Base-by-base conservation (phyloP, 2,797 vertebrate genomes). In the Muraenolepis orangiensis region DNA sequence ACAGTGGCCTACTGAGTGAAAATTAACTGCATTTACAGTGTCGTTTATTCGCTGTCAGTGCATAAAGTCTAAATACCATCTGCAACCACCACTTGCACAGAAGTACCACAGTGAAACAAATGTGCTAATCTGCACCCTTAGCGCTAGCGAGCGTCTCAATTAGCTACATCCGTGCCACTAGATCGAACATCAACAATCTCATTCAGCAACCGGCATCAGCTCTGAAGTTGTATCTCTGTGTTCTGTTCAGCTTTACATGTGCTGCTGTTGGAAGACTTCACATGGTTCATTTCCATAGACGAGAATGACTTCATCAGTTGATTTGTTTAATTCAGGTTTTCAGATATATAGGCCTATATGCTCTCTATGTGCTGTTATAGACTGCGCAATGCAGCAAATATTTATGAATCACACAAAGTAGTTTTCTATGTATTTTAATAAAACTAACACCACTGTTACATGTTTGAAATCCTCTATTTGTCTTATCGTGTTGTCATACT, bases 371-470 rank as follows among this genome's bases (percentile, higher is more conserved):
- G 91, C 90, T 92, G 87, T 93, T 91, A 86, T 87, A 89, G 87
- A 92, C 92, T 93, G 91, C 94, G 92, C 91, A 93, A 89, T 91
- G 84, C 89, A 92, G 88, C 87, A 88, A 87, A 91, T 89, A 93
- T 90, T 88, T 86, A 91, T 87, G 76, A 90, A 90, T 89, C 88
- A 91, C 90, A 91, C 85, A 94, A 93, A 94, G 91, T 93, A 94
- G 93, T 94, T 93, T 95, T 94, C 84, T 95, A 94, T 94, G 93
- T 95, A 94, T 95, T 95, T 95, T 95, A 95, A 94, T 95, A 95
- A 95, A 94, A 92, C 89, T 92, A 93, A 93, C 91, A 93, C 89
- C 90, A 91, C 87, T 89, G 91, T 93, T 91, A 87, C 81, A 87
- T 91, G 92, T 93, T 90, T 94, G 89, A 94, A 92, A 91, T 92